Base-by-base conservation (phyloP, 2,113 vertebrate genomes). In the Hemicordylus capensis region DNA sequence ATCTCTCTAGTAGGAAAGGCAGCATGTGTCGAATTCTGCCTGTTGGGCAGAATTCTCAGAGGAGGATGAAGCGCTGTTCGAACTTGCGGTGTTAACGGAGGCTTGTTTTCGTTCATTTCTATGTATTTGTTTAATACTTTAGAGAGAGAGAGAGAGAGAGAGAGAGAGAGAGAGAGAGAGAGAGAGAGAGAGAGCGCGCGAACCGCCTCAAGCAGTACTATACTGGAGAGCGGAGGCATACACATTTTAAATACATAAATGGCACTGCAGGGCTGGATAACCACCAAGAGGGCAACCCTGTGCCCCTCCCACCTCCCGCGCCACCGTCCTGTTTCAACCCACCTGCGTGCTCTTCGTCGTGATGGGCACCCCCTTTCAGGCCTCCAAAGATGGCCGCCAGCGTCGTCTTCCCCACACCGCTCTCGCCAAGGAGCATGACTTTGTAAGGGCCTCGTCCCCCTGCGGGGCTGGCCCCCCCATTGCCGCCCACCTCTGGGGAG, bases 331-430 rank as follows among this genome's bases (percentile, higher is more conserved):
- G 26, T 42, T 15, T 44, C 17, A 2, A 82, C 82, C 94, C 76
- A 96, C 95, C 95, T 93, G 91, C 63, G 20, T 93, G 92, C 79
- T 95, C 95, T 1, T 76, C 89, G 42, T 95, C 95, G 1, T 93
- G 93, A 66, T 88, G 76, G 83, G 61, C 72, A 15, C 92, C 90
- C 44, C 92, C 94, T 72, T 94, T 91, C 80, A 94, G 89, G 78
- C 97, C 97, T 0, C 97, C 97, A n/a, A 98, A 96, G 84, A 96
- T 97, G 85, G 97, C 95, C 61, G 97, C 97, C 84, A 98, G 95
- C 0, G 97, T 96, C 1, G 97, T 97, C 92, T 98, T 98, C 83
- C 98, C 98, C 89, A 98, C 98, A 5, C 98, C 97, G 3, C 96
- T 97, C 95, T 98, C 98, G 67, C 98, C 98, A 84, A 98, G 90